These are phyloP conservation scores for Saccostrea cuccullata DNA, from an alignment of 1,140 invertebrate genomes.

Conservation along the genomic window DNA sequence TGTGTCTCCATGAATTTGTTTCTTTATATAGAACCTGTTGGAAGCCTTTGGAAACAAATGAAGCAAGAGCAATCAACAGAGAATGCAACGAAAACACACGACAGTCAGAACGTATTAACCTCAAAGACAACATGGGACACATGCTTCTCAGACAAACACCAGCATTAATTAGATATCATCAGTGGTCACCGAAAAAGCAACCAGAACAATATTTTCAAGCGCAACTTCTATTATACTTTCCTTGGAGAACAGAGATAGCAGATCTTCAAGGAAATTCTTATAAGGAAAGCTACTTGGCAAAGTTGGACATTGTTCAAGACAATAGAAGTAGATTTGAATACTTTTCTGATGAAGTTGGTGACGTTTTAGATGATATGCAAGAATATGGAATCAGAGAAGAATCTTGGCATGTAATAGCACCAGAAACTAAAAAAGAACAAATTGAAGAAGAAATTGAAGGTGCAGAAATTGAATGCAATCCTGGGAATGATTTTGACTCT, in stretches of 20 bases:
- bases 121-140: not conserved
- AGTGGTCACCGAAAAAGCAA: conserved; percentile 12
- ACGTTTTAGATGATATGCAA: not conserved
- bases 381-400: not conserved
- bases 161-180: conserved; percentile 29
- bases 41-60: not conserved
- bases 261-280: not conserved
- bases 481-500: not conserved
- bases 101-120: not conserved
- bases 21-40: conserved; percentile 16
- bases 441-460: not conserved
- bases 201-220: conserved; percentile 12
- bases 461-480: not conserved
- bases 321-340: not conserved
- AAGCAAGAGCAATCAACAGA: not conserved
- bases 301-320: not conserved
- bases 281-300: not conserved
- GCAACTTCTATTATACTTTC: conserved; percentile 22
- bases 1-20: conserved; percentile 46
- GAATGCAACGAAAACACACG: not conserved
- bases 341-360: not conserved
- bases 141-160: not conserved
- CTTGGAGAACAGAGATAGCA: conserved; percentile 15
- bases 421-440: not conserved
- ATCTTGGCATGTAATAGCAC: not conserved